These are phyloP conservation scores for Halocynthia roretzi DNA, from an alignment of 23 tunicate species.

Conservation along the genomic window DNA sequence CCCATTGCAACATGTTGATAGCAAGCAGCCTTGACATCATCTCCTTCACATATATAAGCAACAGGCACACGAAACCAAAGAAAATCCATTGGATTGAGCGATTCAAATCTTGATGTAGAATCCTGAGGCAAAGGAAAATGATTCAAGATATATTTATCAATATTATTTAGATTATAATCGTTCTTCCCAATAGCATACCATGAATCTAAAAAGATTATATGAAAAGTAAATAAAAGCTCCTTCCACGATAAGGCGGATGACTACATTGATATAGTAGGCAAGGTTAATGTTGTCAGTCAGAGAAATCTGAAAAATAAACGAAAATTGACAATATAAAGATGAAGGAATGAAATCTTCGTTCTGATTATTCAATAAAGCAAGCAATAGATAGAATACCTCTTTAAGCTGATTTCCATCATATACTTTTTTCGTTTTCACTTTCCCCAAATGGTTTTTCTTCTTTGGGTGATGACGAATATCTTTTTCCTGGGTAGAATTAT, in stretches of 20 bases:
- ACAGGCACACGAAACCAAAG: conserved; percentile 87
- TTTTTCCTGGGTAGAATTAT: conserved; percentile 14
- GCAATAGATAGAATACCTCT: conserved; percentile 28
- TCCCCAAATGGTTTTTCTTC: conserved; percentile 40
- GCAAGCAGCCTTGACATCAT: conserved; percentile 67
- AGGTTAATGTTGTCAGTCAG: conserved; percentile 65
- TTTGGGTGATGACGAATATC: conserved; percentile 45
- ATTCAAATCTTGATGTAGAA: background rate
- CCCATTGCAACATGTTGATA: conserved; percentile 52
- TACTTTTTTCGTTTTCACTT: conserved; percentile 40
- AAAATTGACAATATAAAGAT: background rate
- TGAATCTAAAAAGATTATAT: conserved; percentile 59
- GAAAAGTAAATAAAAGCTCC: conserved; percentile 70
- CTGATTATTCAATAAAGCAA: conserved; percentile 1
- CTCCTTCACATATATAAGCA: conserved; percentile 56
- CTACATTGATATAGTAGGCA: conserved; percentile 56
- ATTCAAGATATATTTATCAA: background rate
- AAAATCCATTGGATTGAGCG: conserved; percentile 35
- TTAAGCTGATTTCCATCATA: conserved; percentile 47
- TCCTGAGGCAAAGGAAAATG: background rate
- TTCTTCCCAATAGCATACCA: conserved; percentile 35
- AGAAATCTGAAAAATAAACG: conserved; percentile 30
- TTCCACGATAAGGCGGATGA: conserved; percentile 50
- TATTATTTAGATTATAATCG: background rate
- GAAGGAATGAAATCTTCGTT: background rate